Evolutionary conservation across 2,113 vertebrate genomes (phyloP).

Genomic region (Coptodon rendalli): DNA sequence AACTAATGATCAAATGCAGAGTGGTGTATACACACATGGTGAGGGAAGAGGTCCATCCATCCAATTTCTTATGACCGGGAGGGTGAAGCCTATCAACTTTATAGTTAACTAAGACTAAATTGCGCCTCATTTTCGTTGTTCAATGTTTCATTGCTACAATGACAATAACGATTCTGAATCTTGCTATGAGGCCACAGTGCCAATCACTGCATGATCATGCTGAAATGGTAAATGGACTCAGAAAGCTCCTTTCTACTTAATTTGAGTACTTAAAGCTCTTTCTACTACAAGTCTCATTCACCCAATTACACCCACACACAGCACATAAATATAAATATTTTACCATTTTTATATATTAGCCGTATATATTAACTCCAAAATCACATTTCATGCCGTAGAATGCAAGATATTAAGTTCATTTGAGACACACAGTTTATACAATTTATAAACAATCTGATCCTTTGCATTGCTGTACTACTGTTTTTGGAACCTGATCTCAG

Average conservation of each 20-base stretch:
- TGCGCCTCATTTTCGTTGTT: fast-evolving
- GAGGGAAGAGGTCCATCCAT: not conserved
- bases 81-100: not conserved
- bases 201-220: not conserved
- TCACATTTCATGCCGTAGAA: not conserved
- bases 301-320: not conserved
- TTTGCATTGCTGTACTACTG: not conserved
- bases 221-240: not conserved
- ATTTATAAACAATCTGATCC: not conserved
- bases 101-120: not conserved
- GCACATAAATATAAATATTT: not conserved
- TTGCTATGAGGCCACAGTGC: not conserved
- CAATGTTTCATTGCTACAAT: not conserved
- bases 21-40: not conserved
- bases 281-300: not conserved
- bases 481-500: not conserved
- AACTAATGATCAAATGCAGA: not conserved
- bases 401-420: not conserved
- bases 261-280: not conserved
- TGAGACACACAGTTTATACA: not conserved
- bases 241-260: not conserved
- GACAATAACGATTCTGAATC: not conserved
- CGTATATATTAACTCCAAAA: not conserved
- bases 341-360: not conserved
- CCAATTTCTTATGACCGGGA: not conserved